Base-by-base conservation (phyloP, 2,113 vertebrate species). In the Oreochromis tanganicae region DNA sequence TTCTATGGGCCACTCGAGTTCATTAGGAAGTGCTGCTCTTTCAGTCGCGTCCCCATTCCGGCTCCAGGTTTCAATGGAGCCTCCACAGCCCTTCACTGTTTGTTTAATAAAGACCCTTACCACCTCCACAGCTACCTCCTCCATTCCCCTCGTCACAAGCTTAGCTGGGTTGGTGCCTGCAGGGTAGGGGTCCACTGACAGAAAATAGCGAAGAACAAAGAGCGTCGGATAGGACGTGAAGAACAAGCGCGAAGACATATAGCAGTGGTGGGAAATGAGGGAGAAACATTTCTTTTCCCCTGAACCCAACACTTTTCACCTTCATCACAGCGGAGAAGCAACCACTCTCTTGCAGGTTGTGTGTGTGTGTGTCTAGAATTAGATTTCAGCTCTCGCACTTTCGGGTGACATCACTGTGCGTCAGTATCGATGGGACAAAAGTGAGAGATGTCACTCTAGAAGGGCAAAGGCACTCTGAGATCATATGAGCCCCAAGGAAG, bases 1-100 rank as follows among this genome's bases (percentile, higher is more conserved):
- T 93, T 95, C 94, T 96, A 95, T 95, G 94, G 89, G 89, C 89
- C 95, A 96, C 96, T 97, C 92, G 63, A 97, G 96, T 97, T 97
- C 95, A 97, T 97, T 97, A 97, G 94, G 93, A 94, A 95, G 94
- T 83, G 89, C 87, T 92, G 93, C 71, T 90, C 95, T 96, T 96
- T 96, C 94, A 95, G 93, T 82, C 59, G 87, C 90, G 85, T 90
- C 92, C 91, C 95, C 93, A 94, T 94, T 96, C 93, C 92, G 88
- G 94, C 88, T 94, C 92, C 82, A 87, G 89, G 91, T 91, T 90
- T 96, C 92, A 95, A 95, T 92, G 88, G 95, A 92, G 95, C 94
- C 93, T 95, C 94, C 93, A 93, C 91, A 91, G 86, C 90, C 90
- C 91, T 91, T 87, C 79, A 91, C 93, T 96, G 94, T 96, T 95